A percentile compares a stretch with the other conserved stretches of the same genome.
phyloP scores from a whole-genome alignment of 2,113 vertebrate genomes.

The Tylochromis polylepis region DNA sequence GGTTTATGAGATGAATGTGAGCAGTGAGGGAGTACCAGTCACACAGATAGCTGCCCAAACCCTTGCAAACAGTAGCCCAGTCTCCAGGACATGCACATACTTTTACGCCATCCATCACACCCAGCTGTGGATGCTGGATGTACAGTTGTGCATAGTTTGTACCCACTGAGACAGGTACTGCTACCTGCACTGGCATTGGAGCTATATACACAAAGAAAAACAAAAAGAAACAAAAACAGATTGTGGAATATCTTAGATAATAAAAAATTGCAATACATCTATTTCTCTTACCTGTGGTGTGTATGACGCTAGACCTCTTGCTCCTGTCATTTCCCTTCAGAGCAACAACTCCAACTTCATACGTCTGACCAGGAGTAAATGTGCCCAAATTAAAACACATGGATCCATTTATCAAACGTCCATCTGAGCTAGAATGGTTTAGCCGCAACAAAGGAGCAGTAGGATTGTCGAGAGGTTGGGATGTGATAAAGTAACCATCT shows the following conservation, averaged over 20 bases:
- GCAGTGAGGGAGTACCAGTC: constrained; percentile 42
- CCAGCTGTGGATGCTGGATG: constrained; percentile 45
- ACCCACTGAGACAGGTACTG: constrained; percentile 43
- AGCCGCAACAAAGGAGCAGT: constrained; percentile 52
- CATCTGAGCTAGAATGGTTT: constrained; percentile 35
- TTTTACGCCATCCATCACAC: constrained; percentile 57
- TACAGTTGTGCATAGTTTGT: constrained; percentile 51
- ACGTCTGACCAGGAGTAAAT: constrained; percentile 77
- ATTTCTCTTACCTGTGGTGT: constrained; percentile 77
- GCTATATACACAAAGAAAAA: constrained; percentile 30
- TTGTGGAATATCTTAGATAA: neutral
- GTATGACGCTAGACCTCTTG: constrained; percentile 59
- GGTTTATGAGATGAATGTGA: constrained; percentile 53
- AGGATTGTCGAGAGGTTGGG: constrained; percentile 32
- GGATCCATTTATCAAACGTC: constrained; percentile 60
- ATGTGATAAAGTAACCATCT: constrained; percentile 70
- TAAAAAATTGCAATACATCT: neutral
- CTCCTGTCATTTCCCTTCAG: constrained; percentile 76
- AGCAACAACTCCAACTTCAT: constrained; percentile 75
- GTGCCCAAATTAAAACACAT: constrained; percentile 66
- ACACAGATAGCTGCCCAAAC: constrained; percentile 21
- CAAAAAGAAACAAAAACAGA: neutral
- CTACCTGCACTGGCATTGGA: constrained; percentile 51
- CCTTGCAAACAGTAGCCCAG: constrained; percentile 26
- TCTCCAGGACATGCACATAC: constrained; percentile 53